A percentile compares a stretch with the other conserved stretches of the same genome.
These are phyloP conservation scores for Cygnus atratus DNA, from an alignment of 2,113 vertebrate genomes.

Conservation along the genomic window DNA sequence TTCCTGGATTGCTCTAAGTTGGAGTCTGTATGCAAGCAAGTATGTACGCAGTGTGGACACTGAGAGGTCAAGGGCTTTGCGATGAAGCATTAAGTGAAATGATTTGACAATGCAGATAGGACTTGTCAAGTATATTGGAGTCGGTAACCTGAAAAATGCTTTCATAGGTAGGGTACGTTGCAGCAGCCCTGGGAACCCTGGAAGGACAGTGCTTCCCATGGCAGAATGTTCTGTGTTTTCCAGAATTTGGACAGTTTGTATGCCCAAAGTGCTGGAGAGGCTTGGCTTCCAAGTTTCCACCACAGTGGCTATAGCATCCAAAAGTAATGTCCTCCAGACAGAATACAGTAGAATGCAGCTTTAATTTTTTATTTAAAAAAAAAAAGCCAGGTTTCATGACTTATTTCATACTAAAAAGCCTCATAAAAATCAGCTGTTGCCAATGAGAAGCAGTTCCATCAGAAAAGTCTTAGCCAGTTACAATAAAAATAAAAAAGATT, in stretches of 20 bases:
- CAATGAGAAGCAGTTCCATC: neutral
- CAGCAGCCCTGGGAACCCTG: neutral
- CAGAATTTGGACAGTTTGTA: neutral
- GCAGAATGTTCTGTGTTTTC: neutral
- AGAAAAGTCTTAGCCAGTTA: neutral
- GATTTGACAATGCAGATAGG: accelerated
- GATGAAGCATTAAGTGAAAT: neutral
- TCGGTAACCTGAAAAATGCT: neutral
- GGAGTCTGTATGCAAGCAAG: neutral
- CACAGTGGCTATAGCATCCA: neutral
- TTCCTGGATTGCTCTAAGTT: neutral
- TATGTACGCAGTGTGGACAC: neutral
- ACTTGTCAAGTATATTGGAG: neutral
- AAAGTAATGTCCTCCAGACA: neutral
- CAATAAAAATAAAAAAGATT: neutral
- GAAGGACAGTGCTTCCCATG: neutral
- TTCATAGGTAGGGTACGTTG: neutral
- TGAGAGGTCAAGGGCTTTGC: neutral
- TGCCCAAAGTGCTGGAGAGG: neutral
- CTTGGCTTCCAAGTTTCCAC: neutral
- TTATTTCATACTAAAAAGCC: neutral
- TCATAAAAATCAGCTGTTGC: neutral
- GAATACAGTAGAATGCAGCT: neutral
- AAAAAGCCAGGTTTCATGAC: too few species aligned
- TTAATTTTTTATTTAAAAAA: neutral